Evolutionary conservation across 2,797 vertebrate species (phyloP).

Genomic region (Mycteria americana): DNA sequence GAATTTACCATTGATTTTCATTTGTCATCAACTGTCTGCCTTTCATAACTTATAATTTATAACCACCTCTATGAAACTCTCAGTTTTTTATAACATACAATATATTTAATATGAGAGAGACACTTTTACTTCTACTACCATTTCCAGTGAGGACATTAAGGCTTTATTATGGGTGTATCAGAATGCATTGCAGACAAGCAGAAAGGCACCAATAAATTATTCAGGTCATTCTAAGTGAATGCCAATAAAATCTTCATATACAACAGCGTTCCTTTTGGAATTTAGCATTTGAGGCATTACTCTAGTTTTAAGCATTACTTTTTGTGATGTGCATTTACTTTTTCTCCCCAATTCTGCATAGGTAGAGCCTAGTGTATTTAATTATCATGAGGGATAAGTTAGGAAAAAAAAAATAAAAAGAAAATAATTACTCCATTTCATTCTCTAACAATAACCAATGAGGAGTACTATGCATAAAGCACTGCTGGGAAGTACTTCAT

Average conservation of each 20-base stretch:
- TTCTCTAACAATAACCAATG: not conserved
- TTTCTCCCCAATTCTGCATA: not conserved
- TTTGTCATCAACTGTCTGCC: not conserved
- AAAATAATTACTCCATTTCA: not conserved
- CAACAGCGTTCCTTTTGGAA: not conserved
- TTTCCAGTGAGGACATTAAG: slow-evolving; percentile 13
- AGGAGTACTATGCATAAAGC: not conserved
- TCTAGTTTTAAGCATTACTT: not conserved
- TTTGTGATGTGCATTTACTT: not conserved
- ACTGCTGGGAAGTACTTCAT: not conserved
- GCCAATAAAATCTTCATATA: slow-evolving; percentile 4
- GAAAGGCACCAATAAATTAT: slow-evolving; percentile 33
- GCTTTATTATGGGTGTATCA: not conserved
- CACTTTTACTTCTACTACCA: not conserved
- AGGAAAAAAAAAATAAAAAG: fast-evolving
- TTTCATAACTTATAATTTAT: slow-evolving; percentile 26
- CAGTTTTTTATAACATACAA: slow-evolving; percentile 14
- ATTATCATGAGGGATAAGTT: not conserved
- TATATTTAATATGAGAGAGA: slow-evolving; percentile 33
- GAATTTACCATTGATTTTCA: slow-evolving; percentile 17
- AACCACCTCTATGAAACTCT: not conserved
- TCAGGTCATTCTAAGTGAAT: slow-evolving; percentile 3
- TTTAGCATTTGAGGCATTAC: not conserved
- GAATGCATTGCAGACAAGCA: slow-evolving; percentile 1
- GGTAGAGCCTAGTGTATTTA: not conserved